These are phyloP conservation scores for Catocala nupta DNA, from an alignment of 2,888 invertebrate species.

Conservation along the genomic window DNA sequence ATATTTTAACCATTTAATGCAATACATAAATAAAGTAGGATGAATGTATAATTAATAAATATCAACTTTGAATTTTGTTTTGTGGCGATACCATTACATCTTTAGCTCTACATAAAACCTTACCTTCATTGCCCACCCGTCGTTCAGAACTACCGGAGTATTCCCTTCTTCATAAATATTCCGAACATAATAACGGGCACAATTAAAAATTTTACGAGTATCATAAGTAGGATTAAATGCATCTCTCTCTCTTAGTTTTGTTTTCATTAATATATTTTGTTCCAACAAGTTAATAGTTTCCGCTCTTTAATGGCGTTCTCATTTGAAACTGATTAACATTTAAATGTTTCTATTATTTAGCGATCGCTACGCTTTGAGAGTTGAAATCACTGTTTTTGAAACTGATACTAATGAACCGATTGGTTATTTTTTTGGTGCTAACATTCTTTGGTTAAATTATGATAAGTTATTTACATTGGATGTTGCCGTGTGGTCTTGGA, in stretches of 20 bases:
- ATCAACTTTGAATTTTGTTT: no score
- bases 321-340: conserved; percentile 51
- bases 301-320: conserved; percentile 46
- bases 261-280: conserved; percentile 53
- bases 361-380: conserved; percentile 39
- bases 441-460: conserved; percentile 14
- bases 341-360: conserved; percentile 54
- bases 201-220: conserved; percentile 46
- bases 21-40: no score
- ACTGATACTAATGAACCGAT: conserved; percentile 37
- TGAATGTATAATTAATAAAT: no score
- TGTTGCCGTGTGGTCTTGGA: neutral
- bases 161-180: conserved; percentile 41
- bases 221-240: conserved; percentile 35
- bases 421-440: conserved; percentile 21
- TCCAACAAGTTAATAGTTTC: conserved; percentile 52
- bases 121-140: neutral
- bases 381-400: conserved; percentile 31
- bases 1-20: no score
- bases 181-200: conserved; percentile 26
- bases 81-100: no score
- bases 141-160: conserved; percentile 20
- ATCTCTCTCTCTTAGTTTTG: conserved; percentile 40
- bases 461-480: conserved; percentile 5
- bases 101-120: neutral